phyloP scores from a whole-genome alignment of 2,797 vertebrate species.

The Podarcis siculus region DNA sequence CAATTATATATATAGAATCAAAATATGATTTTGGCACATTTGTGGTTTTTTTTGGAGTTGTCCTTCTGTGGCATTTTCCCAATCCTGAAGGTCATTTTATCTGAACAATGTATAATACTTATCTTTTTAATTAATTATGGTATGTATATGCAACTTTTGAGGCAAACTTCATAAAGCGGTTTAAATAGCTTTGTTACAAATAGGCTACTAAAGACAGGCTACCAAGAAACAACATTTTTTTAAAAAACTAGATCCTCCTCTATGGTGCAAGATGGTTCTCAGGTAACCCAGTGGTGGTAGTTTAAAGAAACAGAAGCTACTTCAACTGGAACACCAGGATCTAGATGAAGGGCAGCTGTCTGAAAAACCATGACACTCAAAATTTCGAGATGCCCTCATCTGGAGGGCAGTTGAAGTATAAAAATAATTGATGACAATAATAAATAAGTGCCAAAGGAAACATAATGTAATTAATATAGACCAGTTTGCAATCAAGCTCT shows the following conservation, averaged over 20 bases:
- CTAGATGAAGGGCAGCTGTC: no score
- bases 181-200: no score
- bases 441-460: not conserved
- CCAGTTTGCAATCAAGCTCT: not conserved
- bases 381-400: not conserved
- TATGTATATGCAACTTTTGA: no score
- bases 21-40: conserved; percentile 10
- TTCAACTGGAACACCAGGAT: no score
- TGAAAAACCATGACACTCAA: not conserved
- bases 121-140: no score
- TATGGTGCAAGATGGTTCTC: no score
- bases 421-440: not conserved
- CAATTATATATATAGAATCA: conserved; percentile 13
- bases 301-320: no score
- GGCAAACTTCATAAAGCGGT: no score
- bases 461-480: not conserved
- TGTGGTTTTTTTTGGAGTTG: conserved; percentile 2
- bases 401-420: not conserved
- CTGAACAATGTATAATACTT: not conserved
- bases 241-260: no score
- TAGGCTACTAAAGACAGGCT: no score
- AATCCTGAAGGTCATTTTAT: not conserved
- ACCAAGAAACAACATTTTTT: no score
- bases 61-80: not conserved
- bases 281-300: no score